phyloP scores from a whole-genome alignment of 1,140 invertebrate species.

The Ylistrum balloti region DNA sequence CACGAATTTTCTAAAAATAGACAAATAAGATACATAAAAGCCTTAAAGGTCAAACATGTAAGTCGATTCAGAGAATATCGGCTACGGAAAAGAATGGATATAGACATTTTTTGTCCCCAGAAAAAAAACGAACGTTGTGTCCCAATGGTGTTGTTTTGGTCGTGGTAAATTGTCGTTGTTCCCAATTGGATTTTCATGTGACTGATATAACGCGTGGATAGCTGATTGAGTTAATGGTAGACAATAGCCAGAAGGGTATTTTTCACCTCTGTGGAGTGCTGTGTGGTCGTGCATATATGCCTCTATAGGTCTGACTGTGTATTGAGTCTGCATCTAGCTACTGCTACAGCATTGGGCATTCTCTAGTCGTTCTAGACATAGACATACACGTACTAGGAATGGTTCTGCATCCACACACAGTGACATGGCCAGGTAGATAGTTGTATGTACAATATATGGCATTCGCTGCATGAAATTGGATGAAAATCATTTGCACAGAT shows the following conservation, averaged over 20 bases:
- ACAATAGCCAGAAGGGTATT: constrained; percentile 27
- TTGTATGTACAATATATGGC: no score
- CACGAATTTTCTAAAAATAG: not conserved
- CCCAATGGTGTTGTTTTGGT: not conserved
- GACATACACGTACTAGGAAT: no score
- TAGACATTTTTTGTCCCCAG: not conserved
- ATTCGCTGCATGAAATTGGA: no score
- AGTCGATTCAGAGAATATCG: not conserved
- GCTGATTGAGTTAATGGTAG: constrained; percentile 38
- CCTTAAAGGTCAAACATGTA: not conserved
- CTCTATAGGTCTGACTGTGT: not conserved
- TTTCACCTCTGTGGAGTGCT: not conserved
- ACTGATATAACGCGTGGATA: not conserved
- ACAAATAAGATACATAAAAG: not conserved
- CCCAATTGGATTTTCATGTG: constrained; percentile 19
- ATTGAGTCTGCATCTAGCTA: not conserved
- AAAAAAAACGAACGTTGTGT: not conserved
- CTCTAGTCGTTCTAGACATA: not conserved
- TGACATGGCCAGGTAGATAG: no score
- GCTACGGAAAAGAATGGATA: not conserved
- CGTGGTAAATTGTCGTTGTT: constrained; percentile 14
- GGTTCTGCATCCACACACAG: no score
- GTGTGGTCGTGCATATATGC: constrained; percentile 12
- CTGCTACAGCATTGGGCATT: not conserved
- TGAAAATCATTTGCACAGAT: no score